These are phyloP conservation scores for Hesperophylax magnus DNA, from an alignment of 1,140 invertebrate species.

Conservation along the genomic window DNA sequence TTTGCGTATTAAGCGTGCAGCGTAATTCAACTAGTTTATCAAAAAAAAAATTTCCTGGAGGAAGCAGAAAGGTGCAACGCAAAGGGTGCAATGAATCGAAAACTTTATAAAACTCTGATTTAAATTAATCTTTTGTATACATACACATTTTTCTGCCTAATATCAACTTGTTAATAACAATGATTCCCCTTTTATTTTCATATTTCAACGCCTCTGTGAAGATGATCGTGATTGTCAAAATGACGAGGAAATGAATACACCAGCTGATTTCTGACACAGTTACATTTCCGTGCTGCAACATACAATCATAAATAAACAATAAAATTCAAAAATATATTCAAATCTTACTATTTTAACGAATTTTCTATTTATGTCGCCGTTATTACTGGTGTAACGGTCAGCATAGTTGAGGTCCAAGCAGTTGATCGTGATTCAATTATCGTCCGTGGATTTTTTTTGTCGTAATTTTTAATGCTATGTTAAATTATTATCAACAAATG, in stretches of 20 bases:
- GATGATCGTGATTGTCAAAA: not conserved
- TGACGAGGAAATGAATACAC: not conserved
- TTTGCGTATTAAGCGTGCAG: too few species aligned
- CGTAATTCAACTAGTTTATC: too few species aligned
- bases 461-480: too few species aligned
- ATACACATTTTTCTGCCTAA: not conserved
- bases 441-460: too few species aligned
- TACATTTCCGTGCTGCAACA: not conserved
- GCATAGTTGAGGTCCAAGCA: too few species aligned
- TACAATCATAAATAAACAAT: not conserved
- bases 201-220: not conserved
- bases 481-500: not conserved
- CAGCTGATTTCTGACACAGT: not conserved
- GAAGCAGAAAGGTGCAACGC: too few species aligned
- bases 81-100: not conserved
- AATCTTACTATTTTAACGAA: too few species aligned
- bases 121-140: not conserved
- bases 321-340: not conserved
- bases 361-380: too few species aligned
- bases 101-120: not conserved
- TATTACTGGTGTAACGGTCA: too few species aligned
- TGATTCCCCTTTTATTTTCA: conserved; percentile 2
- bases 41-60: too few species aligned
- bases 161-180: not conserved
- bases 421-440: not conserved